Base-by-base conservation (phyloP, 2,797 vertebrate genomes). In the Psittacula derbiana region DNA sequence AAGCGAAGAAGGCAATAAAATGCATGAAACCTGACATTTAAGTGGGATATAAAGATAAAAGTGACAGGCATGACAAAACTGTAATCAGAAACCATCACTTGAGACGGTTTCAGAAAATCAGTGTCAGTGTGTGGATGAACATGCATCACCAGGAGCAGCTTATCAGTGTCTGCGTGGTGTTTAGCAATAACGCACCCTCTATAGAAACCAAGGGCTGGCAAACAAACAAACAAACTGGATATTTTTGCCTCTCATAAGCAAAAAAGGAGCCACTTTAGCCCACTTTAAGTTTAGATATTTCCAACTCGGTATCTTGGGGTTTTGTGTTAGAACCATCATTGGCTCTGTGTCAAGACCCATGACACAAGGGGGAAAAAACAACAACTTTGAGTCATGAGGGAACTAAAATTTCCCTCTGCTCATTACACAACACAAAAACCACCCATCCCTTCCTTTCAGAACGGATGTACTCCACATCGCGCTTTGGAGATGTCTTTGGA, bases 1-100 rank as follows among this genome's bases (percentile, higher is more conserved):
- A 6, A 82, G 94, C 2, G 36, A 86, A 25, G 18, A 46, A 80
- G 65, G 79, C 66, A 91, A 60, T 60, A 76, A 84, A 92, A 75
- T 8, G 5, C 49, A 10, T 0, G 7, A 36, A 88, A 65, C 20
- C n/a, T 82, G 72, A 36, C 23, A 52, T 28, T 80, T 13, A 8
- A 60, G 38, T 5, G 44, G 46, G 46, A 78, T 8, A 8, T 44
- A n/a, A 41, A 87, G 66, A 85, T 13, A 33, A 79, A 92, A 94
- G 60, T 25, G 81, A 76, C 60, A 91, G 67, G 47, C 50, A 46
- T 1, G 82, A 78, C 80, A 67, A 41, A 58, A 28, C 0, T 10
- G 43, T 4, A 8, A 62, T 10, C 43, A 47, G 85, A 43, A 94
- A 43, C 19, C 60, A 43, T 3, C 43, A 6, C 24, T 53, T 40